Base-by-base conservation (phyloP, 2,113 vertebrate species). In the Limanda limanda region DNA sequence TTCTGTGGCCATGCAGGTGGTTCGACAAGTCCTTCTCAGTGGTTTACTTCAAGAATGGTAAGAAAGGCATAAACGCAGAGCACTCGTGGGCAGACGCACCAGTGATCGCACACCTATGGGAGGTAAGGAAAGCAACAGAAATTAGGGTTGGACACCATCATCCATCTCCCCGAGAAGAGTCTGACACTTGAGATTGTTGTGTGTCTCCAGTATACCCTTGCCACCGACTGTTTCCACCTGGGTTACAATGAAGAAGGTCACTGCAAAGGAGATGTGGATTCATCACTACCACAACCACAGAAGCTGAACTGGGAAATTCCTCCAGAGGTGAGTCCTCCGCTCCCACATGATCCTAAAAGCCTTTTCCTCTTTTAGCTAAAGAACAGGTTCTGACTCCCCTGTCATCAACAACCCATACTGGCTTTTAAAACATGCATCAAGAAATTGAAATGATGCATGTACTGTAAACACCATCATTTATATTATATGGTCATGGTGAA, bases 221-320 rank as follows among this genome's bases (percentile, higher is more conserved):
- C 94, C 54, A 96, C 91, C 0, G 98, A 99, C 67, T 91, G 90
- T 77, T 96, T 98, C 82, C 95, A 97, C 12, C 92, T 99, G 37
- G 96, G 97, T 8, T 99, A 99, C 63, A 90, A 92, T 4, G 92
- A 93, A 71, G 97, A 98, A 8, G 98, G 98, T 0, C 96, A 99
- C 74, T 99, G 97, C 76, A 97, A 93, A 91, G 97, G 97, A 51
- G 95, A 97, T 0, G 73, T 80, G 48, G 95, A 95, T 81, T 81
- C 90, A 0, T 95, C 76, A 23, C 93, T 98, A 24, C 95, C 96
- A 2, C 15, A 59, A 57, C 97, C 97, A 60, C 92, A 95, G 68
- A 95, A 96, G 82, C 92, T 99, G 11, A 95, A 91, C 73, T 99
- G 97, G 97, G 96, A 97, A 70, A 96, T 99, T 68, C 84, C 95